Evolutionary conservation across 2,888 invertebrate genomes (phyloP), one percentile per base, ranked within the genome.

Genomic region (Ophraella communa): DNA sequence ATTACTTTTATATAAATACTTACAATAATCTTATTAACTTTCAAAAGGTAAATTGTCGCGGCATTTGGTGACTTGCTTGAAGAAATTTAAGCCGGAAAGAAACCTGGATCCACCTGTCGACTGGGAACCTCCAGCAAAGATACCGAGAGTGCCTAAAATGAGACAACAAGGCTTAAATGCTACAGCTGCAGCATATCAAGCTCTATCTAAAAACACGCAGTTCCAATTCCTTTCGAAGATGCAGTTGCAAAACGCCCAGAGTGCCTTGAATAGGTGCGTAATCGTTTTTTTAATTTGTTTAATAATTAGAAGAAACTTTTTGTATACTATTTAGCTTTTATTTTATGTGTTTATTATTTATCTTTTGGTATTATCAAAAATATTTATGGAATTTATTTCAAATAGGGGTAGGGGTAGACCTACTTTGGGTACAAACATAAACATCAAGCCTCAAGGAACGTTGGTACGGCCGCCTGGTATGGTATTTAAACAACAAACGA

Each of bases 41-140:
- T 21, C 8, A 47, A 47, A 14, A 60, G 60, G 60, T 53, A 95
- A 95, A 82, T 83, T 96, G 73, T 93, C 92, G 0, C 87, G 95
- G 39, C 97, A 97, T 84, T 87, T 92, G 70, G 88, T 93, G 65
- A 91, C 94, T 1, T 97, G 97, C 82, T 88, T 89, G 44, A 94
- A 95, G 82, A 93, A 94, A 79, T 96, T 94, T 83, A 91, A 93
- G 79, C 91, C 94, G 0, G 94, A 94, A 70, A 84, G 88, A 49
- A 96, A 97, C 83, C 85, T 93, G 74, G 90, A 92, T 71, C 95
- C 96, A 4, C 93, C 95, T 0, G 83, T 89, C 1, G 95, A 95
- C 78, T 95, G 94, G 93, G 95, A 95, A 78, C 95, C 95, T 1
- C 96, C 96, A 1, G 95, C 95, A 3, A 95, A 96, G 83, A 94